phyloP scores from a whole-genome alignment of 1,140 invertebrate genomes.

The Cyclina sinensis region DNA sequence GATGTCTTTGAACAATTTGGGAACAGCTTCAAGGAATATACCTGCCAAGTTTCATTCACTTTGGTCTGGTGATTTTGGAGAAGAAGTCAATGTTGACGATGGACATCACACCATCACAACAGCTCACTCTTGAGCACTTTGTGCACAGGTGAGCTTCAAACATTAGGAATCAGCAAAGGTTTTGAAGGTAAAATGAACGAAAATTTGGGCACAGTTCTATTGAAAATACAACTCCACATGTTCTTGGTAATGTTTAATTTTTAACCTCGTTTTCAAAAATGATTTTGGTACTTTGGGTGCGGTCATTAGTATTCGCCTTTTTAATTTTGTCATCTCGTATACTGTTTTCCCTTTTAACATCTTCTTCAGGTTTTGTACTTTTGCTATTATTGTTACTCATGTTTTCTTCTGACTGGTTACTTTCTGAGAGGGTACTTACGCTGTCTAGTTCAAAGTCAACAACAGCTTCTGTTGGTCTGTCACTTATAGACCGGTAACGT shows the following conservation, averaged over 20 bases:
- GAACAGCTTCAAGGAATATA: too few relatives aligned
- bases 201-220: not conserved
- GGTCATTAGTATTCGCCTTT: not conserved
- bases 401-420: not conserved
- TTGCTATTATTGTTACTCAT: constrained; percentile 7
- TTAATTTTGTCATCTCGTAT: not conserved
- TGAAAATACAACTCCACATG: not conserved
- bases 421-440: not conserved
- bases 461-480: not conserved
- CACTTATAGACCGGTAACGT: not conserved
- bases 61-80: too few relatives aligned
- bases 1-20: too few relatives aligned
- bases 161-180: too few relatives aligned
- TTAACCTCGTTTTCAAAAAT: not conserved
- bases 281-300: not conserved
- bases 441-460: not conserved
- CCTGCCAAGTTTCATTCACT: too few relatives aligned
- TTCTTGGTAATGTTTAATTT: not conserved
- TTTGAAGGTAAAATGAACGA: too few relatives aligned
- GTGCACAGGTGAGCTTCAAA: too few relatives aligned
- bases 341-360: not conserved
- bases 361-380: not conserved
- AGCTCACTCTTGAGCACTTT: too few relatives aligned
- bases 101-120: too few relatives aligned
- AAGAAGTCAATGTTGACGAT: too few relatives aligned